A percentile compares a stretch with the other conserved stretches of the same genome.
phyloP scores from a whole-genome alignment of 2,888 invertebrate genomes.

The Tiliacea aurago region DNA sequence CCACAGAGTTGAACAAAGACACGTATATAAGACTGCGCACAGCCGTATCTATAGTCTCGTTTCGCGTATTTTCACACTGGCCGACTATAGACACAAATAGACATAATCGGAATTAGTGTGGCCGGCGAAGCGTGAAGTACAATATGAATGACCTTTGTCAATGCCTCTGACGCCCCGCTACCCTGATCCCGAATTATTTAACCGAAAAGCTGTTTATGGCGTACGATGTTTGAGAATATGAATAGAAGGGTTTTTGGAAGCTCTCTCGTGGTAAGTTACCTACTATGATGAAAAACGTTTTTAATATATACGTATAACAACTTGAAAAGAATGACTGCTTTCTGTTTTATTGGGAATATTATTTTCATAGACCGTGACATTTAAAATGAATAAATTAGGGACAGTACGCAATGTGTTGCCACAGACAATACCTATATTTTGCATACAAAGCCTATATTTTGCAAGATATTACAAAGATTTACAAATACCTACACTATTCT shows the following conservation, averaged over 20 bases:
- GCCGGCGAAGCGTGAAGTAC: constrained; percentile 83
- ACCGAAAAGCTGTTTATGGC: constrained; percentile 69
- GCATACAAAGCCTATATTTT: not conserved
- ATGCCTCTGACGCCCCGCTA: constrained; percentile 80
- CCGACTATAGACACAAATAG: constrained; percentile 70
- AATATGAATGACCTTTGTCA: constrained; percentile 89
- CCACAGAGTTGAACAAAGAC: not conserved
- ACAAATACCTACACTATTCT: not conserved
- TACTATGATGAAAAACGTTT: no score
- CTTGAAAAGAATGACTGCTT: not conserved
- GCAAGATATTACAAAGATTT: not conserved
- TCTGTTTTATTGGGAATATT: not conserved
- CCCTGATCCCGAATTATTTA: constrained; percentile 79
- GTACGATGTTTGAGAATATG: constrained; percentile 60
- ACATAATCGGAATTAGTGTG: constrained; percentile 85
- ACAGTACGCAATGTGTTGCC: not conserved
- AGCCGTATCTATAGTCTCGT: constrained; percentile 25
- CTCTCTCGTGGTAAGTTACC: not conserved
- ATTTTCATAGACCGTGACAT: not conserved
- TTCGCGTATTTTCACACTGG: constrained; percentile 36
- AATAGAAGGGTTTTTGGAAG: not conserved
- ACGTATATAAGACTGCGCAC: not conserved
- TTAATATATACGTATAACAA: no score
- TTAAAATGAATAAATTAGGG: not conserved
- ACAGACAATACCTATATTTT: not conserved